These are phyloP conservation scores for Aphodius granarius DNA, from an alignment of 2,888 invertebrate genomes.

Conservation along the genomic window DNA sequence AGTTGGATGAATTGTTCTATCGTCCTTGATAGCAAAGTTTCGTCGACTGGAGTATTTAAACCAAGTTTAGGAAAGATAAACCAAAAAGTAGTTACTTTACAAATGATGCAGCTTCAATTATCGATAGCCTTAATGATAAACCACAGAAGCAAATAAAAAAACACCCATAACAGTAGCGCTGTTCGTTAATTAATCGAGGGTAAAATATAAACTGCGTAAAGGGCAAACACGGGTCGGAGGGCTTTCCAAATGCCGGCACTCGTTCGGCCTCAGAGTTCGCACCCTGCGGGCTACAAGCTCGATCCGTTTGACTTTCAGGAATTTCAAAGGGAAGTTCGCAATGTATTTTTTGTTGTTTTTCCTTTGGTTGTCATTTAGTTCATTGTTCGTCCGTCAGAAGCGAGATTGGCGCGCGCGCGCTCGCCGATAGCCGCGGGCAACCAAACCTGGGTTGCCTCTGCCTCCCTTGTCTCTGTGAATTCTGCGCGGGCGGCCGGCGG, in stretches of 20 bases:
- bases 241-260: neutral
- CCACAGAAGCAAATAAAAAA: no score
- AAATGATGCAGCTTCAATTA: no score
- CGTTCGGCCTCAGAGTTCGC: slow-evolving; percentile 7
- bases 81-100: no score
- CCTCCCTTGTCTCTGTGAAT: neutral
- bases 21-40: no score
- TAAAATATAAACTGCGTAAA: neutral
- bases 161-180: no score
- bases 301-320: slow-evolving; percentile 41
- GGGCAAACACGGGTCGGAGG: neutral
- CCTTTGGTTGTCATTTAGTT: slow-evolving; percentile 49
- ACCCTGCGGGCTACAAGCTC: slow-evolving; percentile 35
- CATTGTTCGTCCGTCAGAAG: slow-evolving; percentile 40
- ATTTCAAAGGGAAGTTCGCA: slow-evolving; percentile 42
- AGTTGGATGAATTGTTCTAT: no score
- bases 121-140: no score
- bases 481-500: slow-evolving; percentile 16
- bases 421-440: slow-evolving; percentile 18
- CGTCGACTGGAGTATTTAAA: no score
- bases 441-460: neutral
- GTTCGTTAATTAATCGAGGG: no score
- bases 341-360: slow-evolving; percentile 45
- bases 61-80: no score
- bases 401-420: slow-evolving; percentile 35